Evolutionary conservation across 2,113 vertebrate species (phyloP), one percentile per base, ranked within the genome.

Genomic region (Ceyx margarethae): DNA sequence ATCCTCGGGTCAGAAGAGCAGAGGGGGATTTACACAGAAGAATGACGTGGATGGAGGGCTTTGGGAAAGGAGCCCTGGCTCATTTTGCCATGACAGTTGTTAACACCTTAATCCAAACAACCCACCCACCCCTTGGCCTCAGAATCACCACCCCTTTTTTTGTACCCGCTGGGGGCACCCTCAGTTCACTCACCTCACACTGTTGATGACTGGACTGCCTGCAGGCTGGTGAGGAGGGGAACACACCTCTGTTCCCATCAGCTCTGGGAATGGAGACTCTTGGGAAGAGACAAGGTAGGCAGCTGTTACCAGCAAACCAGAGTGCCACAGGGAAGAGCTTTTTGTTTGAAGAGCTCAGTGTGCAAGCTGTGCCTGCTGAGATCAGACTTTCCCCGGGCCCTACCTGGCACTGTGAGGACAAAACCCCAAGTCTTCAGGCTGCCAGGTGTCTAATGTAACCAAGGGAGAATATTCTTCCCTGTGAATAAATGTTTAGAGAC

Each of bases 81-180:
- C 73, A 35, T 66, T 28, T 85, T 62, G 65, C 68, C 20, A 15
- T 2, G 48, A 13, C 9, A n/a, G 64, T 20, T 69, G 19, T 83
- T 93, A 89, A 72, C 91, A 89, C 83, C 83, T 93, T 23, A 58
- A 77, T 53, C 57, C 66, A 75, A 86, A 86, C 29, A 86, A 23
- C 57, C 9, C 18, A 71, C 12, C 33, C 2, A 13, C 51, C 57
- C 65, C 13, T 9, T 40, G 74, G 51, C 64, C 68, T 60, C 64
- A 28, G 43, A 84, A 33, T 20, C 51, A 66, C 60, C 23, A 5
- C 9, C 56, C 1, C 21, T n/a, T 46, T 73, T 77, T 35, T 11
- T 50, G 42, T 56, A 67, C 16, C 43, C 57, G 9, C 46, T n/a
- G 40, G 25, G 67, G 19, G 28, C 64, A 88, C 17, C 0, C 56